Evolutionary conservation across 2,113 vertebrate species (phyloP), one percentile per base, ranked within the genome.

Genomic region (Vicugna pacos): DNA sequence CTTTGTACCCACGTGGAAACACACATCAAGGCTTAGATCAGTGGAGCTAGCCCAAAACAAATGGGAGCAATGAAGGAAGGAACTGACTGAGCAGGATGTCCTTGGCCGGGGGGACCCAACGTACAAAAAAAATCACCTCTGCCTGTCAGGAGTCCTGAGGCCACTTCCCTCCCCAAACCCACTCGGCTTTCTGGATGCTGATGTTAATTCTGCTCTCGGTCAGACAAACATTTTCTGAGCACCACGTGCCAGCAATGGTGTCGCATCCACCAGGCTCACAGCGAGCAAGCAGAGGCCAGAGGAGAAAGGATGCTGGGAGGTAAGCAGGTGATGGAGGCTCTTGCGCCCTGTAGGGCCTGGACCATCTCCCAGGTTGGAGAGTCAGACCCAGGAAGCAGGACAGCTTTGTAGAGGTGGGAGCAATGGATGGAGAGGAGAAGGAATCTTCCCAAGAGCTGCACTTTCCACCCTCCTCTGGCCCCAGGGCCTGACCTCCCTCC

Each of bases 31-130:
- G 60, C 13, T 48, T 13, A 70, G 64, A 7, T 16, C 46, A 6
- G 9, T 3, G 16, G 58, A 48, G 42, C 11, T 8, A 20, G 50
- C 13, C 72, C 17, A 32, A 52, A 54, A 13, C 1, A n/a, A 7
- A 12, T 8, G 3, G 6, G 32, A 58, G 24, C 26, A 7, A 3
- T 4, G 19, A 30, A 35, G 54, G 50, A 7, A 38, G 50, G 69
- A 26, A 12, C 7, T 30, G 1, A 4, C 22, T 1, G 0, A 5
- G 35, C 12, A 17, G 16, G n/a, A 3, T 8, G 19, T 30, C 5
- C 26, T 9, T 7, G n/a, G 48, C 38, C 2, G 1, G 4, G 22
- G 69, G 54, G 2, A 72, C 22, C 12, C 48, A 35, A 20, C 0
- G 32, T 6, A 58, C 85, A 2, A 0, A 60, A 5, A 52, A 20